These are phyloP conservation scores for Protodeltote pygarga DNA, from an alignment of 2,888 invertebrate genomes.

Conservation along the genomic window DNA sequence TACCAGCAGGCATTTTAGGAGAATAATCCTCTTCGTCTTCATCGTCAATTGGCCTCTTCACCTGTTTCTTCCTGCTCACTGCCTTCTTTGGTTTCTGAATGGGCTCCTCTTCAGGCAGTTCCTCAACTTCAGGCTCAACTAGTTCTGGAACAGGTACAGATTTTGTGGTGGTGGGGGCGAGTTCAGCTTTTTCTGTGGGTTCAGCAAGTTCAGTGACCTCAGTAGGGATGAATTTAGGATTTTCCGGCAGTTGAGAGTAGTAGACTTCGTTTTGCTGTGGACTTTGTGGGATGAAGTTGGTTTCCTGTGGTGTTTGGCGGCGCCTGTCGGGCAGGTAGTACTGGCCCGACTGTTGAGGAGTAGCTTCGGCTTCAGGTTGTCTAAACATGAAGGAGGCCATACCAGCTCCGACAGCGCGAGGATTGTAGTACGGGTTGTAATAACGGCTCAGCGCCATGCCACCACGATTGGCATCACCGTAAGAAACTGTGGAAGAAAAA, in stretches of 20 bases:
- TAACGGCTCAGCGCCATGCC: conserved; percentile 79
- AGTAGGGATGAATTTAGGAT: conserved; percentile 56
- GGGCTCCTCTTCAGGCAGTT: conserved; percentile 71
- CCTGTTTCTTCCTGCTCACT: conserved; percentile 65
- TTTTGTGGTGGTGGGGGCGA: conserved; percentile 65
- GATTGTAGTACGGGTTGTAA: conserved; percentile 79
- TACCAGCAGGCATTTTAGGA: conserved; percentile 81
- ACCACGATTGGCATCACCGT: conserved; percentile 75
- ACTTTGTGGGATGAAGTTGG: conserved; percentile 60
- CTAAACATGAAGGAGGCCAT: conserved; percentile 80
- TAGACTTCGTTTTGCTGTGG: conserved; percentile 79
- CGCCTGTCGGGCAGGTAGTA: conserved; percentile 78
- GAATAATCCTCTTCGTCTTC: conserved; percentile 85
- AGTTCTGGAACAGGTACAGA: conserved; percentile 67
- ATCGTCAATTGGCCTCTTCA: conserved; percentile 69
- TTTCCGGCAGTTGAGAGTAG: conserved; percentile 68
- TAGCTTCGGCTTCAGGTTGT: conserved; percentile 62
- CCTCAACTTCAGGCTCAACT: conserved; percentile 72
- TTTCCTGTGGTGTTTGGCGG: conserved; percentile 72
- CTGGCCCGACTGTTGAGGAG: conserved; percentile 65
- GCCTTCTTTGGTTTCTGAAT: conserved; percentile 68
- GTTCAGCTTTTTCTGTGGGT: conserved; percentile 70
- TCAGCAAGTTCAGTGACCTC: conserved; percentile 69
- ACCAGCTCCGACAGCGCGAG: conserved; percentile 65
- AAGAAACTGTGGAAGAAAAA: conserved; percentile 67